Conservation (phyloP, 2,113 vertebrate genomes). For the Murina feae region DNA sequence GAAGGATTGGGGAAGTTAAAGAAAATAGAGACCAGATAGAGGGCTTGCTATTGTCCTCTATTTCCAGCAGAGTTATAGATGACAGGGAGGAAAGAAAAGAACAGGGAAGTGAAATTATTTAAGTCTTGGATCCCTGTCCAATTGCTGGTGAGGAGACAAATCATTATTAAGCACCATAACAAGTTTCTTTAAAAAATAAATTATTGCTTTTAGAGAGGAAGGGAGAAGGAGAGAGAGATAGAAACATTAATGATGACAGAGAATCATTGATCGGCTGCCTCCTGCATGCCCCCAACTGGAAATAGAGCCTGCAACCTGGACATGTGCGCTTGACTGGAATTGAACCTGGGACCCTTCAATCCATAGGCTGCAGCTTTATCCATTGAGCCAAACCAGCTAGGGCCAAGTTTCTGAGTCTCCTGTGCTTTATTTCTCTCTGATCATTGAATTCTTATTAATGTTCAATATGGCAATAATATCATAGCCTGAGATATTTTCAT, state of each 20-base stretch:
- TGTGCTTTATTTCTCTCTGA: neutral
- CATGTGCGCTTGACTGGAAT: too few relatives aligned
- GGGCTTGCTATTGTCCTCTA: neutral
- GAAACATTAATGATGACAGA: too few relatives aligned
- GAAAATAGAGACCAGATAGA: neutral
- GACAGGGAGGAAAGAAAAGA: slow-evolving; percentile 28
- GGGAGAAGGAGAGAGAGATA: too few relatives aligned
- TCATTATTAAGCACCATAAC: slow-evolving; percentile 11
- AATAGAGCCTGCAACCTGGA: too few relatives aligned
- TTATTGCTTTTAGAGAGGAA: too few relatives aligned
- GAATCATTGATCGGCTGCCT: too few relatives aligned
- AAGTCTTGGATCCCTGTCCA: too few relatives aligned
- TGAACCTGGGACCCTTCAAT: too few relatives aligned
- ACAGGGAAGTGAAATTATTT: too few relatives aligned
- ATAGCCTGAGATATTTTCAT: neutral
- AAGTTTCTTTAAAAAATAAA: neutral
- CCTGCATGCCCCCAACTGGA: too few relatives aligned
- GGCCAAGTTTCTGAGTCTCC: slow-evolving; percentile 5
- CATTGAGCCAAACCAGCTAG: too few relatives aligned
- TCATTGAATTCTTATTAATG: slow-evolving; percentile 17
- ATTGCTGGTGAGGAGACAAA: neutral
- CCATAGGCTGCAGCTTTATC: too few relatives aligned
- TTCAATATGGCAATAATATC: neutral
- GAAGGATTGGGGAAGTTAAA: neutral
- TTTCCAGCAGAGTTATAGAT: slow-evolving; percentile 12